Evolutionary conservation across 2,113 vertebrate species (phyloP), one percentile per base, ranked within the genome.

Genomic region (Petaurus breviceps): DNA sequence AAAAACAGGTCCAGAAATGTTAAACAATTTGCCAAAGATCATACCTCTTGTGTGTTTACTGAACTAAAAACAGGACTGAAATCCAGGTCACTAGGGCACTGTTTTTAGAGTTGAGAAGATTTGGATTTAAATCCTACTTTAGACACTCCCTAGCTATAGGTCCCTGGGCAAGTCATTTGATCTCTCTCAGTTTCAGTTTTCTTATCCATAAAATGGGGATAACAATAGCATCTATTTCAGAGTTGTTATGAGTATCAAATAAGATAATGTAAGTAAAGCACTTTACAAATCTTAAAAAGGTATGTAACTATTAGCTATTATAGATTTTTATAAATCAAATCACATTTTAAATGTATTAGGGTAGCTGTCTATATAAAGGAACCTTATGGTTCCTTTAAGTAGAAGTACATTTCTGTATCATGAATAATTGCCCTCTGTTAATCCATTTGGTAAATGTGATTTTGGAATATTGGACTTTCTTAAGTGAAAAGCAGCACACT

Each of bases 341-440:
- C 93, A 84, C 55, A 94, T 96, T 96, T 96, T 90, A 68, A 96
- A 93, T 94, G 51, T 95, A 51, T 93, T 77, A 68, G 77, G 96
- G 90, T 77, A 37, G 68, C 55, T 92, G 91, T 92, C 50, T 84
- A 7, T 94, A 94, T 94, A 94, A 93, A 54, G 93, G 55, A 92
- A 91, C 51, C 92, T 25, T 8, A 68, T 25, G 25, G 52, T 25
- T 26, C 57, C 92, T 43, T 84, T 91, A 28, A 51, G 55, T 90
- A 52, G 94, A 93, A 10, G 92, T 93, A 92, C 7, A 51, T 91
- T 96, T 92, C 90, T 0, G 51, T 77, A 92, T 89, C 57, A 57
- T 57, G 94, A 96, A 94, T 8, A 47, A 55, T 53, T 47, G 52
- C 47, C n/a, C 49, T n/a, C 50, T 25, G 92, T 91, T 92, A 94